Conservation (phyloP, 2,888 invertebrate species). For the Gymnoscelis rufifasciata region DNA sequence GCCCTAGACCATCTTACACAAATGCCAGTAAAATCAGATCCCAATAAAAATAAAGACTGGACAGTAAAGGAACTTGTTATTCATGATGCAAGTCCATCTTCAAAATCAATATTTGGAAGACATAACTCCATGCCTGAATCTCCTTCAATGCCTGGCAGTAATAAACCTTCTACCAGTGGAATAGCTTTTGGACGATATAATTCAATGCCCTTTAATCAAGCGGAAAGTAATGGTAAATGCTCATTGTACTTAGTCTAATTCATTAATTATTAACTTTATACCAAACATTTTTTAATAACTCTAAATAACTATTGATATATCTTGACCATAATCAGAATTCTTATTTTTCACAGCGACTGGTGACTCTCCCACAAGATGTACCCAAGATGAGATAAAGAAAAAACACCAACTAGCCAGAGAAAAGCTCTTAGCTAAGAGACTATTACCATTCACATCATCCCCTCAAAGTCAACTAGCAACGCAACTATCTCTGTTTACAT, state of each 20-base stretch:
- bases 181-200: constrained; percentile 64
- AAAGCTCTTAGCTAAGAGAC: constrained; percentile 75
- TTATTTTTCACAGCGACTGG: constrained; percentile 36
- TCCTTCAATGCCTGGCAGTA: constrained; percentile 45
- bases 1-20: constrained; percentile 63
- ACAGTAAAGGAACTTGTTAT: constrained; percentile 48
- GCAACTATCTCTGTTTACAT: constrained; percentile 11
- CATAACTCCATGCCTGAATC: constrained; percentile 74
- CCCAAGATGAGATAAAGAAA: constrained; percentile 80
- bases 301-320: too few relatives aligned
- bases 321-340: too few relatives aligned
- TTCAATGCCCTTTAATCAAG: constrained; percentile 65
- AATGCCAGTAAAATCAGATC: constrained; percentile 46
- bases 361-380: constrained; percentile 70
- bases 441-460: constrained; percentile 59
- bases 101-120: constrained; percentile 56
- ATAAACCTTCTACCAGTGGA: constrained; percentile 63
- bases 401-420: constrained; percentile 81
- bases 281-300: too few relatives aligned
- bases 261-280: neutral
- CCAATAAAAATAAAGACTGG: constrained; percentile 40
- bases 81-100: constrained; percentile 52
- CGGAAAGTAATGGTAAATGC: constrained; percentile 31
- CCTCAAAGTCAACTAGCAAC: constrained; percentile 34
- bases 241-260: neutral